phyloP scores from a whole-genome alignment of 1,140 invertebrate species.

The Anthonomus grandis region DNA sequence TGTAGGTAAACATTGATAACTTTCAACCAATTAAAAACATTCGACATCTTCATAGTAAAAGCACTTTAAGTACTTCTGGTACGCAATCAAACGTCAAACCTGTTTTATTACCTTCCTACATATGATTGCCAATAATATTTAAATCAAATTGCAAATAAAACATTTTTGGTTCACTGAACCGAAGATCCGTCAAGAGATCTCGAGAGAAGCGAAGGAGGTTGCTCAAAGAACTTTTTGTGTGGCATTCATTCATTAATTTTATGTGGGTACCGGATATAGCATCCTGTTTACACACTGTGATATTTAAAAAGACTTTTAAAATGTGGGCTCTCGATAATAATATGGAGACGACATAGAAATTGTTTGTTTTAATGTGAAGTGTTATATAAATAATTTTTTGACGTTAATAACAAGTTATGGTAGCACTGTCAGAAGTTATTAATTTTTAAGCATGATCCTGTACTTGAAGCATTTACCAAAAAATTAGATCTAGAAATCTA shows the following conservation, averaged over 20 bases:
- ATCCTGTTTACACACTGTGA: background rate
- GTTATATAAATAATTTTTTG: background rate
- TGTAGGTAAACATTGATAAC: too few relatives aligned
- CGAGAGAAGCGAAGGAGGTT: background rate
- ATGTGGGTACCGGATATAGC: background rate
- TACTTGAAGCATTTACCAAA: too few relatives aligned
- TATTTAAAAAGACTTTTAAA: background rate
- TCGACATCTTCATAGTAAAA: too few relatives aligned
- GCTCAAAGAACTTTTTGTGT: background rate
- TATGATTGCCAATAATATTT: background rate
- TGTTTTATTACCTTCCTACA: too few relatives aligned
- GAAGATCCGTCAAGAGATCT: slow-evolving; percentile 1
- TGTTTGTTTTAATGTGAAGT: background rate
- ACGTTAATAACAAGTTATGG: too few relatives aligned
- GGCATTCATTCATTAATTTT: background rate
- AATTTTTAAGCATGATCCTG: too few relatives aligned
- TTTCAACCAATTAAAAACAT: too few relatives aligned
- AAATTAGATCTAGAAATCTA: too few relatives aligned
- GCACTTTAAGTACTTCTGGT: too few relatives aligned
- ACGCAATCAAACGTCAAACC: too few relatives aligned
- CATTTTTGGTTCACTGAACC: slow-evolving; percentile 1
- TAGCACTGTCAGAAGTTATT: too few relatives aligned
- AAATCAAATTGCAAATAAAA: slow-evolving; percentile 2
- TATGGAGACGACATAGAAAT: background rate
- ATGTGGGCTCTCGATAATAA: background rate